A percentile compares a stretch with the other conserved stretches of the same genome.
Evolutionary conservation across 2,888 invertebrate genomes (phyloP).

Genomic region (Callosobruchus maculatus): DNA sequence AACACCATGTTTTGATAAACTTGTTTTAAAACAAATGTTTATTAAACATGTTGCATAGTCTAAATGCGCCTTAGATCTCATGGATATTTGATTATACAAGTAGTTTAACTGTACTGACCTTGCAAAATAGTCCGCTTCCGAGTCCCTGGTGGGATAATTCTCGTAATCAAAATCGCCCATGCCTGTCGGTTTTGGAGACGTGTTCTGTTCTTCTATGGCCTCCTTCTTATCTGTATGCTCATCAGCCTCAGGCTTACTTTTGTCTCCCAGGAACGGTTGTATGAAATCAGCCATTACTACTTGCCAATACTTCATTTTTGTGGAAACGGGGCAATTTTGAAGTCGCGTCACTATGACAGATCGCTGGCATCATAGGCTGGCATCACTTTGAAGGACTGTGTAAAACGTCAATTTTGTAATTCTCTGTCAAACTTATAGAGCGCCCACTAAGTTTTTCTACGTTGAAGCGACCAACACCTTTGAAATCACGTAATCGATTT

Average conservation of each 20-base stretch:
- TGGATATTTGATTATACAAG: too few species aligned
- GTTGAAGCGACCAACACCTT: too few species aligned
- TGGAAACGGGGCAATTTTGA: constrained; percentile 12
- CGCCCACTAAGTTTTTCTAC: too few species aligned
- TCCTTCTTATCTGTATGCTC: background rate
- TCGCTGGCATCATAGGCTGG: background rate
- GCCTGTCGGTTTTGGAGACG: background rate
- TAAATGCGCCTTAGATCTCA: too few species aligned
- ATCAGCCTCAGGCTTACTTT: constrained; percentile 3
- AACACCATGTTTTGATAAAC: too few species aligned
- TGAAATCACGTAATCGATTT: too few species aligned
- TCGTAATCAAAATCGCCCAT: background rate
- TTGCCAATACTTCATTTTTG: constrained; percentile 19
- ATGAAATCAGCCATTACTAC: constrained; percentile 16
- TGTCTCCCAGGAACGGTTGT: constrained; percentile 11
- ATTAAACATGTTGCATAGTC: too few species aligned
- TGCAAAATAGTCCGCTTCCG: constrained; percentile 27
- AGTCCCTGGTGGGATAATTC: constrained; percentile 12
- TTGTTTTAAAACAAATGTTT: too few species aligned
- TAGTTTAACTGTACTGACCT: too few species aligned
- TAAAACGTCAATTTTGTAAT: too few species aligned
- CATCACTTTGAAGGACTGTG: too few species aligned
- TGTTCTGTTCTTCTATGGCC: constrained; percentile 5
- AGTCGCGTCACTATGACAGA: background rate
- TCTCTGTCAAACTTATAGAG: too few species aligned